Conservation (phyloP, 2,888 invertebrate species). For the Limenitis camilla region DNA sequence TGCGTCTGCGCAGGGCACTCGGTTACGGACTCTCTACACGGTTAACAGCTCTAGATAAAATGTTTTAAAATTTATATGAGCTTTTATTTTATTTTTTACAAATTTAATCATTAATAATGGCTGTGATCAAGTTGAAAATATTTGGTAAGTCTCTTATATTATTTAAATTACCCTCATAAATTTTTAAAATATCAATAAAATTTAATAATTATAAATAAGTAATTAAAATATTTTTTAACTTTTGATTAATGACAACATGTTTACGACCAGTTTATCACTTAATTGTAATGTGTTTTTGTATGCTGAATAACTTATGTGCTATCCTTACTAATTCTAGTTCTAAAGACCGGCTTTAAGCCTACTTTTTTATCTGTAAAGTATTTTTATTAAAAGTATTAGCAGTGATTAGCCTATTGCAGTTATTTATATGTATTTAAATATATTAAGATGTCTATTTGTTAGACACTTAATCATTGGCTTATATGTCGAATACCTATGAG, state of each 20-base stretch:
- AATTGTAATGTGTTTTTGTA: too few relatives aligned
- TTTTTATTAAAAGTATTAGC: background rate
- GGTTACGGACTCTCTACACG: conserved; percentile 14
- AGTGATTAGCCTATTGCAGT: background rate
- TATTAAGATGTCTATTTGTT: too few relatives aligned
- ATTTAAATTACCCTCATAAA: conserved; percentile 8
- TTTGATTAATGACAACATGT: too few relatives aligned
- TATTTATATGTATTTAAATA: too few relatives aligned
- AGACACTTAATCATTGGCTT: too few relatives aligned
- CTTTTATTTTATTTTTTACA: background rate
- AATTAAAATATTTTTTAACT: too few relatives aligned
- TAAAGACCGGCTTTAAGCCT: conserved; percentile 8
- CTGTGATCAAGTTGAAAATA: conserved; percentile 53
- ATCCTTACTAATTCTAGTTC: background rate
- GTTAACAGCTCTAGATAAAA: conserved; percentile 13
- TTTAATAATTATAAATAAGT: background rate
- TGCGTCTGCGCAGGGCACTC: conserved; percentile 13
- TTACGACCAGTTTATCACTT: too few relatives aligned
- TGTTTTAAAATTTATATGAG: conserved; percentile 11
- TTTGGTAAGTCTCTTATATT: conserved; percentile 46
- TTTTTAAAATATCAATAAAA: too few relatives aligned
- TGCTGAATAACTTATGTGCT: background rate
- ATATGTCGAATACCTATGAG: too few relatives aligned
- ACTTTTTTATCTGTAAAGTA: background rate
- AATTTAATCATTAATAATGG: conserved; percentile 38